phyloP scores from a whole-genome alignment of 2,888 invertebrate species.

The Leucania comma region DNA sequence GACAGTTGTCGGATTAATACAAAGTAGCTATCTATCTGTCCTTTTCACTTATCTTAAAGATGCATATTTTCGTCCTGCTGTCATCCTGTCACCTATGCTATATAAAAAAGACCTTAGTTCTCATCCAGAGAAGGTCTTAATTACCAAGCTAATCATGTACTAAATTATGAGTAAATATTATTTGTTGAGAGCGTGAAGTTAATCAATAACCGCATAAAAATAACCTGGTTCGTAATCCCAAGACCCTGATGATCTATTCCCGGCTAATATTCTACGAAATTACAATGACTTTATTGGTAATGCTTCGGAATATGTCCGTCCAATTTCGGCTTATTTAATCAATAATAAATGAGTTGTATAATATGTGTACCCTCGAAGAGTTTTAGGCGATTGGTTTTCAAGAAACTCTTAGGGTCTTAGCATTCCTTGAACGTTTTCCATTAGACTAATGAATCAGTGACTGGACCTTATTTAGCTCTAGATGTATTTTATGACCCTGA shows the following conservation, averaged over 20 bases:
- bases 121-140: background rate
- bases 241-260: conserved; percentile 19
- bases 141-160: background rate
- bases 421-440: conserved; percentile 36
- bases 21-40: too few species aligned
- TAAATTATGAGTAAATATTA: background rate
- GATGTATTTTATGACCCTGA: conserved; percentile 7
- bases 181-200: conserved; percentile 3
- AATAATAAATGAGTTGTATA: conserved; percentile 22
- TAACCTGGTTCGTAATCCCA: conserved; percentile 1
- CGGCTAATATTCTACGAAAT: conserved; percentile 16
- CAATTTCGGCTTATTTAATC: conserved; percentile 9
- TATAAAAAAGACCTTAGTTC: too few species aligned
- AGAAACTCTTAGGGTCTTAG: conserved; percentile 19
- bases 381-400: conserved; percentile 38
- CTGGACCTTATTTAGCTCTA: conserved; percentile 4
- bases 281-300: conserved; percentile 22
- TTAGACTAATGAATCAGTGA: conserved; percentile 45
- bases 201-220: background rate
- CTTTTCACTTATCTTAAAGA: too few species aligned
- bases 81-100: too few species aligned
- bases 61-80: too few species aligned
- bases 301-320: conserved; percentile 18
- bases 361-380: conserved; percentile 13
- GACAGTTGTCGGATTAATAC: too few species aligned